These are phyloP conservation scores for Mus caroli DNA, from an alignment of 2,797 vertebrate species.

Conservation along the genomic window DNA sequence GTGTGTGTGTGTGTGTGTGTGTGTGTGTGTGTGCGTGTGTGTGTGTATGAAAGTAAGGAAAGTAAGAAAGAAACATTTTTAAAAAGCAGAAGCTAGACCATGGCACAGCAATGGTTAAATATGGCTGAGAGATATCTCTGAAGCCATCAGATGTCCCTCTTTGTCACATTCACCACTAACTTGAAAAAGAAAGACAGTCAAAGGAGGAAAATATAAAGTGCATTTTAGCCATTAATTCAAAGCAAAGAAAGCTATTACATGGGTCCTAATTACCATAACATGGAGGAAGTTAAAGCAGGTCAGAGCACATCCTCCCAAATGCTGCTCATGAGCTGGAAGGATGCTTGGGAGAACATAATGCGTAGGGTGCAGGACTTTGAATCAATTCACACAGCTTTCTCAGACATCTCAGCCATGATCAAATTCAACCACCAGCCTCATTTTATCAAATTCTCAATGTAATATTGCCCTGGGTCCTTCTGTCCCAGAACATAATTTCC, in stretches of 20 bases:
- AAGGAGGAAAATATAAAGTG: slow-evolving; percentile 9
- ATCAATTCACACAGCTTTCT: slow-evolving; percentile 12
- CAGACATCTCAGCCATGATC: not conserved
- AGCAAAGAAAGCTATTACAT: slow-evolving; percentile 26
- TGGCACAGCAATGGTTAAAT: slow-evolving; percentile 13
- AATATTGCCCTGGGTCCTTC: not conserved
- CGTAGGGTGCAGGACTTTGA: not conserved
- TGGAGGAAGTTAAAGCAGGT: slow-evolving; percentile 30
- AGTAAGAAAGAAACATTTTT: slow-evolving; percentile 23
- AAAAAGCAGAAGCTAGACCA: not conserved
- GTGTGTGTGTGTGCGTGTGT: no score
- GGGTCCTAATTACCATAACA: slow-evolving; percentile 32
- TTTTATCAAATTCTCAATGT: slow-evolving; percentile 13
- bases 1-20: no score
- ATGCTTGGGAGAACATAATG: not conserved
- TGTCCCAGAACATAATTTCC: slow-evolving; percentile 16
- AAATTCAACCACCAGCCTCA: slow-evolving; percentile 19
- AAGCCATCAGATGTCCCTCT: not conserved
- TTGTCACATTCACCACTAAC: not conserved
- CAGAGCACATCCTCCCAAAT: not conserved
- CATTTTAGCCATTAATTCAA: not conserved
- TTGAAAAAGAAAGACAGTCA: not conserved
- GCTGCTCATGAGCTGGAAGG: not conserved
- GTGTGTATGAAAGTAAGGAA: not conserved
- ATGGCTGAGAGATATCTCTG: not conserved